Base-by-base conservation (phyloP, 2,797 vertebrate genomes). In the Xerus rutilus region DNA sequence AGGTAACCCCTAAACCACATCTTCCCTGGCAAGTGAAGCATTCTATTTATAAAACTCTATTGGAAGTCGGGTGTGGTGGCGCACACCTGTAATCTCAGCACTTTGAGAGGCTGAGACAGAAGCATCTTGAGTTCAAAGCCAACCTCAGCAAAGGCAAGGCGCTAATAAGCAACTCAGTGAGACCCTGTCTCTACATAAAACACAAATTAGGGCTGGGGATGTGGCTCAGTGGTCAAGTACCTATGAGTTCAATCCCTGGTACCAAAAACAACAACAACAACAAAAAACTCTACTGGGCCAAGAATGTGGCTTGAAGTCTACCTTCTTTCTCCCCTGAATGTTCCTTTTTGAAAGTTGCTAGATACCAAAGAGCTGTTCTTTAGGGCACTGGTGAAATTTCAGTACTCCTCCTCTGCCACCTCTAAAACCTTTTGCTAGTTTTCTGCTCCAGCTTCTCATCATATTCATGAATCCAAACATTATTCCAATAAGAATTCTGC, bases 31-130 rank as follows among this genome's bases (percentile, higher is more conserved):
- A 77, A 77, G 20, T n/a, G 43, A 70, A 62, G 21, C 0, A 0
- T 20, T 95, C 59, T 92, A 78, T 86, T 69, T 52, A 52, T 74
- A 72, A 54, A 92, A 49, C 69, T 78, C 47, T n/a, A 47, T 21
- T 32, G 86, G 92, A 39, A 39, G 39, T 3, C 3, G 39, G 39
- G 2, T 3, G 3, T 39, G 39, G 39, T 39, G 39, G 39, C 39
- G 39, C 39, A 39, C 39, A 39, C 39, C 39, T 39, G 39, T 39
- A 39, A 39, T 39, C 39, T 3, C 39, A 39, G 39, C 39, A 39
- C 39, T 39, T 39, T 39, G 39, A 39, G 39, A 39, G 39, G 39
- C 39, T 39, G 39, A 39, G 39, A 39, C 39, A 39, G 39, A 3
- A 39, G 39, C 2, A 39, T 39, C 3, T 2, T 3, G 39, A 39